Base-by-base conservation (phyloP, 2,113 vertebrate genomes). In the Neofelis nebulosa region DNA sequence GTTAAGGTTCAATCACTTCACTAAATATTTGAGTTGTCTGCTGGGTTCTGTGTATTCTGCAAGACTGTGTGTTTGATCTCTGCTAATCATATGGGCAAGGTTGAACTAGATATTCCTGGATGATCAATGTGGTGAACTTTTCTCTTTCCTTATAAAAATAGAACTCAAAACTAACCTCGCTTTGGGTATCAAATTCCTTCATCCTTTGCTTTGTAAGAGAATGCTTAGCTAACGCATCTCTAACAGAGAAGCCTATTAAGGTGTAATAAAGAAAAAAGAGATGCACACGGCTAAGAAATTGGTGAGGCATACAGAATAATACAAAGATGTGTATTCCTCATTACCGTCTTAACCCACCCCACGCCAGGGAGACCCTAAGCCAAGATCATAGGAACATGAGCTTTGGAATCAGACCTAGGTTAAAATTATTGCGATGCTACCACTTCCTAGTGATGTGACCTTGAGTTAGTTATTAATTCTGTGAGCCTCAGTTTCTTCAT, bases 151-250 rank as follows among this genome's bases (percentile, higher is more conserved):
- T 79, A 18, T 69, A 19, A 86, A 95, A 95, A 71, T 71, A 94
- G 83, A 87, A 84, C 50, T 95, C 38, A 95, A 95, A 85, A 57
- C 76, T 84, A 83, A 25, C 89, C 23, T 81, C 85, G 65, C 55
- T 66, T 73, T 76, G 45, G 69, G 80, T 78, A 61, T 68, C 78
- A 85, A 68, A 92, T 96, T 95, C 27, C 65, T 16, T 63, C 94
- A 76, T 91, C 71, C 19, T 92, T 98, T 96, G 73, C 52, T 94
- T 92, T 79, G 61, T 66, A 93, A 95, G 41, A 91, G 71, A 50
- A 93, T 71, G 61, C 15, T 80, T 89, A 52, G 71, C 61, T 93
- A 78, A 68, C 15, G 50, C 29, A 52, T 86, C 55, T 94, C 12
- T 96, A 76, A 88, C 31, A 82, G 21, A 96, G 33, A 86, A 94